Conservation (phyloP, 2,888 invertebrate genomes). For the Conus canariensis region DNA sequence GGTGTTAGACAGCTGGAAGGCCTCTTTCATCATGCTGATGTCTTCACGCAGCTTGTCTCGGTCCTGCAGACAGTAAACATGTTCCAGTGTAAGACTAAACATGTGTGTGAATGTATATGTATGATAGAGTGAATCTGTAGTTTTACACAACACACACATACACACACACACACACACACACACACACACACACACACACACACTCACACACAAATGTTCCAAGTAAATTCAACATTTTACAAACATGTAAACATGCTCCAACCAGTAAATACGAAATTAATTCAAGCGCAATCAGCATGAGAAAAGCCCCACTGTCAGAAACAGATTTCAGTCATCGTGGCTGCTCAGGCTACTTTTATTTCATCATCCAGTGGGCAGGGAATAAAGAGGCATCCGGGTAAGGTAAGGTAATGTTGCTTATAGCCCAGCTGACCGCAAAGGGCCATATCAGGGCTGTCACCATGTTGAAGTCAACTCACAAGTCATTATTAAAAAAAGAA, state of each 20-base stretch:
- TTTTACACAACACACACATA: no score
- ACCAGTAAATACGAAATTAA: no score
- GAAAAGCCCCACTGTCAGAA: neutral
- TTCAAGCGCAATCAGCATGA: no score
- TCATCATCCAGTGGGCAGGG: conserved; percentile 4
- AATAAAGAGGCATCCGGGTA: neutral
- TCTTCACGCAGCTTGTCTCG: conserved; percentile 64
- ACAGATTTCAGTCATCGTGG: neutral
- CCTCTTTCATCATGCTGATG: conserved; percentile 65
- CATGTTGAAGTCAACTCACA: no score
- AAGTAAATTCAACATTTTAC: no score
- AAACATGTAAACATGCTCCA: no score
- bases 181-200: no score
- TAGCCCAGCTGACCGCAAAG: no score
- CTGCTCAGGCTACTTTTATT: neutral
- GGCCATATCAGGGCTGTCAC: no score
- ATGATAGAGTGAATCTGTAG: neutral
- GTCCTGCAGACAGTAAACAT: conserved; percentile 57
- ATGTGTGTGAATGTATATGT: neutral
- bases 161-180: no score
- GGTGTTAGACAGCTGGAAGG: conserved; percentile 61
- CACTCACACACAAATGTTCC: no score
- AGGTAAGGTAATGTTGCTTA: neutral
- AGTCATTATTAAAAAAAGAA: no score
- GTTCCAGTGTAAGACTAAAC: neutral